phyloP scores from a whole-genome alignment of 1,140 invertebrate genomes.

The Hermetia illucens region DNA sequence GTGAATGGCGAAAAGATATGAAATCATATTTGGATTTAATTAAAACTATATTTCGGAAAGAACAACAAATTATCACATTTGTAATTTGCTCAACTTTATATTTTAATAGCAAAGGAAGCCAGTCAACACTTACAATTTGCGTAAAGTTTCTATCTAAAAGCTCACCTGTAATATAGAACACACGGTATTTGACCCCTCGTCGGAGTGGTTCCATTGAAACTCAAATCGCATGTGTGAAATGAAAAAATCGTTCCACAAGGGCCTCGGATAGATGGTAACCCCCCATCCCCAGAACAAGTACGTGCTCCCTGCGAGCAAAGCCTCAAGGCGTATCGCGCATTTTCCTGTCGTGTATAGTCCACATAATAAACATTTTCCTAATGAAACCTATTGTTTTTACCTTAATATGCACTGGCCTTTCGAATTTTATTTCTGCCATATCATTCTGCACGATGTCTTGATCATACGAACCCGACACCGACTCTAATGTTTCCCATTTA shows the following conservation, averaged over 20 bases:
- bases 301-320: conserved; percentile 82
- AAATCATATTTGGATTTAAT: conserved; percentile 20
- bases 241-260: conserved; percentile 85
- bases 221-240: conserved; percentile 84
- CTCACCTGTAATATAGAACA: conserved; percentile 79
- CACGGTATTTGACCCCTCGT: conserved; percentile 89
- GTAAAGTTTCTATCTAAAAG: too few species aligned
- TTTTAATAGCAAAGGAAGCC: too few species aligned
- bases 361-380: background rate
- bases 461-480: conserved; percentile 24
- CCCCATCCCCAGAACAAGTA: conserved; percentile 86
- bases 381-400: conserved; percentile 28
- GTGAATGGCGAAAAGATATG: background rate
- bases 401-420: conserved; percentile 72
- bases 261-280: conserved; percentile 70
- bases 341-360: conserved; percentile 41
- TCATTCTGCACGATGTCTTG: conserved; percentile 50
- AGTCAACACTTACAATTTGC: too few species aligned
- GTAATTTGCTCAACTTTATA: too few species aligned
- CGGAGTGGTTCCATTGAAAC: conserved; percentile 89
- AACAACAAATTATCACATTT: too few species aligned
- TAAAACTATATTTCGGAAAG: background rate
- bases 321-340: conserved; percentile 76
- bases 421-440: conserved; percentile 82
- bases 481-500: conserved; percentile 29